A percentile compares a stretch with the other conserved stretches of the same genome.
These are phyloP conservation scores for Orchesellides sinensis DNA, from an alignment of 2,888 invertebrate species.

Conservation along the genomic window DNA sequence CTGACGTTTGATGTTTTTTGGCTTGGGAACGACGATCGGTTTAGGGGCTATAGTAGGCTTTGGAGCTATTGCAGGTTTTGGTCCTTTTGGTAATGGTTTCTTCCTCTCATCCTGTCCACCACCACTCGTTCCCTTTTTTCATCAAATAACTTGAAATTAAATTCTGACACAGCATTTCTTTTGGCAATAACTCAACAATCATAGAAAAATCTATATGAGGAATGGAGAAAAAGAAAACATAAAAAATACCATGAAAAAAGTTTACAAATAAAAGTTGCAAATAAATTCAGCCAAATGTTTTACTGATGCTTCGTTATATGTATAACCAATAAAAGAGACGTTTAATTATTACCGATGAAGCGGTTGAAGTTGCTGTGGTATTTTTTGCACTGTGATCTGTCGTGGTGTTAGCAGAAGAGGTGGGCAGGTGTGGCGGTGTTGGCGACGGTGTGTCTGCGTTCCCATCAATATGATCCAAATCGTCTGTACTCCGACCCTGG, in stretches of 20 bases:
- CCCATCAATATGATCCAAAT: slow-evolving; percentile 66
- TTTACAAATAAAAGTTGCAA: background rate
- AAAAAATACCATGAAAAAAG: background rate
- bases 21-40: slow-evolving; percentile 71
- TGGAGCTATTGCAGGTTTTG: slow-evolving; percentile 74
- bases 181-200: slow-evolving; percentile 27
- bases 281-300: background rate
- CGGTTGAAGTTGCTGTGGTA: slow-evolving; percentile 78
- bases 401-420: slow-evolving; percentile 23
- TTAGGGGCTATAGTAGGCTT: slow-evolving; percentile 74
- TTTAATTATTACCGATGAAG: slow-evolving; percentile 77
- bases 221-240: background rate
- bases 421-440: slow-evolving; percentile 54
- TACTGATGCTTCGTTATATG: no score
- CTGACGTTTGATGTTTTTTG: slow-evolving; percentile 74
- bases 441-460: slow-evolving; percentile 26
- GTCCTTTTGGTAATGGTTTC: slow-evolving; percentile 70
- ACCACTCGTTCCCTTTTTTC: slow-evolving; percentile 49
- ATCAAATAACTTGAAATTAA: slow-evolving; percentile 25
- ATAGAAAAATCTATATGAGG: slow-evolving; percentile 12
- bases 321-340: no score
- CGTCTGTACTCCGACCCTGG: slow-evolving; percentile 63
- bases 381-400: slow-evolving; percentile 75
- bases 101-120: slow-evolving; percentile 60
- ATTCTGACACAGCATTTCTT: slow-evolving; percentile 24